A percentile compares a stretch with the other conserved stretches of the same genome.
These are phyloP conservation scores for Drosophila malerkotliana DNA, from an alignment of 1,140 invertebrate genomes.

Conservation along the genomic window DNA sequence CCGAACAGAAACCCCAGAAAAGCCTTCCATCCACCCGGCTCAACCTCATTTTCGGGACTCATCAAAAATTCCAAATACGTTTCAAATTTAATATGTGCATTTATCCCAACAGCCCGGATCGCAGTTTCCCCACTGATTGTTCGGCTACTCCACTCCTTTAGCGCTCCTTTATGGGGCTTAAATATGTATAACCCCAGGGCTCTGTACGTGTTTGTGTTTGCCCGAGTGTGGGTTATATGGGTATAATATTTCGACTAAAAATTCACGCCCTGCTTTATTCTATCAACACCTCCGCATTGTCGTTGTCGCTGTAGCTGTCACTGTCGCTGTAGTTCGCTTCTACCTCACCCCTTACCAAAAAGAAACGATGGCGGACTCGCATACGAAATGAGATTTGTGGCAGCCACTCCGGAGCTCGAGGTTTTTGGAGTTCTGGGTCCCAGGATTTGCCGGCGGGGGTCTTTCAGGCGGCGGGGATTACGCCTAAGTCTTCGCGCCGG, in stretches of 20 bases:
- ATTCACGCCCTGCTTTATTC: constrained; percentile 78
- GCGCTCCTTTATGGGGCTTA: constrained; percentile 79
- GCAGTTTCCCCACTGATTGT: constrained; percentile 59
- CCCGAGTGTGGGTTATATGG: constrained; percentile 7
- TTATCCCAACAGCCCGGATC: constrained; percentile 52
- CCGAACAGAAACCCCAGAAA: background rate
- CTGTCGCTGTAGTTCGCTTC: constrained; percentile 55
- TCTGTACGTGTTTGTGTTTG: constrained; percentile 55
- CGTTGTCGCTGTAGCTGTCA: constrained; percentile 31
- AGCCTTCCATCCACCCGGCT: constrained; percentile 15
- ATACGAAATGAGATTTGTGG: constrained; percentile 77
- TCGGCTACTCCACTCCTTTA: constrained; percentile 50
- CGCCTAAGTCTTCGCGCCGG: constrained; percentile 33
- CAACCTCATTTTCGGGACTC: constrained; percentile 43
- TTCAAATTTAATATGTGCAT: constrained; percentile 82
- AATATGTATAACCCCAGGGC: constrained; percentile 76
- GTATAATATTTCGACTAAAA: constrained; percentile 73
- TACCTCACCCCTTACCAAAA: constrained; percentile 12
- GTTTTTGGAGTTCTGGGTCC: constrained; percentile 9
- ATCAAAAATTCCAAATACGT: constrained; percentile 82
- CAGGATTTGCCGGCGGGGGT: constrained; percentile 40
- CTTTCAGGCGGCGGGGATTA: constrained; percentile 17
- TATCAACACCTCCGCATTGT: constrained; percentile 80
- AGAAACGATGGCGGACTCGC: constrained; percentile 52
- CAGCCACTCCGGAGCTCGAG: constrained; percentile 12